A percentile compares a stretch with the other conserved stretches of the same genome.
Conservation (phyloP, 2,113 vertebrate genomes). For the Daboia siamensis region DNA sequence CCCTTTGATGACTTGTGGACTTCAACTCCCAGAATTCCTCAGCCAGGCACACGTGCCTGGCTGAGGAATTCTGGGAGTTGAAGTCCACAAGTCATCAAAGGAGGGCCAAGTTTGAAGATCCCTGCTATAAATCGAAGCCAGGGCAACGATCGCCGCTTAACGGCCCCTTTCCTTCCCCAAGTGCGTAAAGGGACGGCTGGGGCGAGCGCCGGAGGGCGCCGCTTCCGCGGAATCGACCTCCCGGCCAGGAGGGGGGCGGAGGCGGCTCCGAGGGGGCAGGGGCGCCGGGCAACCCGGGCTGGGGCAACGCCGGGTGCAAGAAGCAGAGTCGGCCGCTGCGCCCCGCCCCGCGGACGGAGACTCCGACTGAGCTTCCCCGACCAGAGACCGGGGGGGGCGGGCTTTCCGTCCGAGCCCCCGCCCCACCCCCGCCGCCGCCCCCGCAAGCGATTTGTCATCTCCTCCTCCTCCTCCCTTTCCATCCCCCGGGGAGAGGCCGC, state of each 20-base stretch:
- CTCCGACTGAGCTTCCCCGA: neutral
- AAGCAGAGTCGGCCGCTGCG: neutral
- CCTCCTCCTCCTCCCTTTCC: neutral
- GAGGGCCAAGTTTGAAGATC: no score
- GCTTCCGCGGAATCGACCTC: neutral
- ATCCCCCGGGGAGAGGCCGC: neutral
- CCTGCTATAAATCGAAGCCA: neutral
- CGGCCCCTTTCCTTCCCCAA: neutral
- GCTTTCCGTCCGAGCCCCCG: neutral
- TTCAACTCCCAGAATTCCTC: no score
- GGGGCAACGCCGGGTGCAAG: neutral
- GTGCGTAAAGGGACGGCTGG: neutral
- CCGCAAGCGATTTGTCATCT: neutral
- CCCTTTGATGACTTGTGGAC: no score
- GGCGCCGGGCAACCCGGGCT: no score
- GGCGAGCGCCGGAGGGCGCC: neutral
- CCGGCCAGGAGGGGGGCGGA: neutral
- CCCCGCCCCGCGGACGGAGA: neutral
- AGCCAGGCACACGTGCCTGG: no score
- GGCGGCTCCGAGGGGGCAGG: neutral
- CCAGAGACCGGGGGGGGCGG: neutral
- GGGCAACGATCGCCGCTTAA: rapidly evolving
- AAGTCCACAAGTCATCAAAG: no score
- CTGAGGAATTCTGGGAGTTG: no score
- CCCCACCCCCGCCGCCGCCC: no score